Evolutionary conservation across 2,113 vertebrate species (phyloP), one percentile per base, ranked within the genome.

Genomic region (Chaenocephalus aceratus): DNA sequence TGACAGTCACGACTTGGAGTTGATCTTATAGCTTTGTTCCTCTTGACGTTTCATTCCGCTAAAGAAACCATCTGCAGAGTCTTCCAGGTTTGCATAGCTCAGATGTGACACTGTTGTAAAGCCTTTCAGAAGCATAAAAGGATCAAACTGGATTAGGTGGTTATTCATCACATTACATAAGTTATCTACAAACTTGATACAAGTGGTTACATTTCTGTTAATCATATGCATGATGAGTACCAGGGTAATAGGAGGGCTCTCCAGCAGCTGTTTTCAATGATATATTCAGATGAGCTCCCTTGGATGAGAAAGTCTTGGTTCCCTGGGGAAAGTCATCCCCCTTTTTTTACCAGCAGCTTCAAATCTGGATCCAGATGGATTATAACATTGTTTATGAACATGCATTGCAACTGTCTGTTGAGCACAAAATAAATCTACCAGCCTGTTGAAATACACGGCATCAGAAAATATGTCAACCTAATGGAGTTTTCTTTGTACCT

Each of bases 1-100:
- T 88, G 36, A 87, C 92, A 0, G 95, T 95, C 82, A 88, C 91
- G 5, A 80, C 93, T 74, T 95, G 66, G 92, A 96, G 86, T 95
- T 89, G 10, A 84, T 66, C 26, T 82, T 48, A n/a, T 93, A 80
- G 0, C 0, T 69, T 18, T 60, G 68, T 53, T 60, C 84, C 3
- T 45, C 6, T 46, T 57, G 5, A 7, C 1, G 21, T 23, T 80
- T 66, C 60, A 86, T 74, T 1, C 60, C 62, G 2, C 41, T 3
- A 54, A 90, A 87, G 65, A 86, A 94, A 0, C 66, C 34, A 0
- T 80, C 51, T 73, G 95, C 72, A 66, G 87, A 60, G 0, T 16
- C 2, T 16, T 87, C 18, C 80, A 97, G 82, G 56, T 74, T 77
- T 2, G 1, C 6, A 44, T 92, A 96, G 34, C 88, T 94, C 57